These are phyloP conservation scores for Ginglymostoma cirratum DNA, from an alignment of 2,113 vertebrate genomes.

Conservation along the genomic window DNA sequence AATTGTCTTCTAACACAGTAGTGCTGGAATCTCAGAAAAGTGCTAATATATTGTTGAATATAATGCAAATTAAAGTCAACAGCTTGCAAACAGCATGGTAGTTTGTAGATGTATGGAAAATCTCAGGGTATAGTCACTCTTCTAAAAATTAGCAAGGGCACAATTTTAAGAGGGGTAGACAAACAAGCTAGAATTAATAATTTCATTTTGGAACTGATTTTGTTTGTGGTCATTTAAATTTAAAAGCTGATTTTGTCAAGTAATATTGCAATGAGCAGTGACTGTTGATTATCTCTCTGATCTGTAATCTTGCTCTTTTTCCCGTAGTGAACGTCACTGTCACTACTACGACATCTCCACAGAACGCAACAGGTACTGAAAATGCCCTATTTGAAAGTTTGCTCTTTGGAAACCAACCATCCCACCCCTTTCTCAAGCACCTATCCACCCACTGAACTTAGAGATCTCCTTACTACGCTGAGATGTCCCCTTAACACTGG, in stretches of 20 bases:
- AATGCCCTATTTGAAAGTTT: not conserved
- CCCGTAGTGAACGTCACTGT: not conserved
- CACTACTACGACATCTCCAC: not conserved
- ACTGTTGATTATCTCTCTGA: not conserved
- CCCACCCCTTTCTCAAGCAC: too few species aligned
- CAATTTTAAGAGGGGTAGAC: not conserved
- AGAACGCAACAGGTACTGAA: conserved; percentile 1
- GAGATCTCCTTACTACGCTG: not conserved
- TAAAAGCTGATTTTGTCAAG: not conserved
- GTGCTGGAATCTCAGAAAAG: not conserved
- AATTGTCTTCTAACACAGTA: not conserved
- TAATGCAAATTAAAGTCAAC: not conserved
- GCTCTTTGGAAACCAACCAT: not conserved
- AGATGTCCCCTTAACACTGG: not conserved
- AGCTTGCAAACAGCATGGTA: too few species aligned
- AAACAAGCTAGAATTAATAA: not conserved
- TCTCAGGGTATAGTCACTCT: not conserved
- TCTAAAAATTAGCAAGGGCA: not conserved
- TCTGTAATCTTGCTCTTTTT: not conserved
- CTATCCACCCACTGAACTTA: not conserved
- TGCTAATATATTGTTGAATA: not conserved
- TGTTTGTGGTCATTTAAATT: not conserved
- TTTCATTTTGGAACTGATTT: not conserved
- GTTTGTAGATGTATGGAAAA: too few species aligned
- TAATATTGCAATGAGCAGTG: not conserved